These are phyloP conservation scores for Scyliorhinus canicula DNA, from an alignment of 2,797 vertebrate species.

Conservation along the genomic window DNA sequence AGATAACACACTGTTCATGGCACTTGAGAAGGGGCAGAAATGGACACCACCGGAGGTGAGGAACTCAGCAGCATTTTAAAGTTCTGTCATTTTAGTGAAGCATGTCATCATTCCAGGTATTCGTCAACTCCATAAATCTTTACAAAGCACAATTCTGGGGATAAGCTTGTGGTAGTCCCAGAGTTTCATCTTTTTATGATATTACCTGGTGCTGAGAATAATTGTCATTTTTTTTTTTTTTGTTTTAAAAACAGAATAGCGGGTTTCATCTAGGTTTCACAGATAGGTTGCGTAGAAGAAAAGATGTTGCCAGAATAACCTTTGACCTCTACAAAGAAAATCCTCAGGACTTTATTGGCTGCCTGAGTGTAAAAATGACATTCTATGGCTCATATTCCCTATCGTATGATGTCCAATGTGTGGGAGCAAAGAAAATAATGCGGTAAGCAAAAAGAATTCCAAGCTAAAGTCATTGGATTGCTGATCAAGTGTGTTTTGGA, in stretches of 20 bases:
- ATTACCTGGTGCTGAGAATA: neutral
- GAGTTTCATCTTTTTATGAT: neutral
- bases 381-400: constrained; percentile 80
- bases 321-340: constrained; percentile 86
- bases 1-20: constrained; percentile 73
- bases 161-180: neutral
- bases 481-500: neutral
- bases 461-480: neutral
- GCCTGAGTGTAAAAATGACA: constrained; percentile 77
- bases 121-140: no score
- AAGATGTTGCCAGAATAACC: constrained; percentile 77
- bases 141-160: neutral
- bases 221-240: constrained; percentile 14
- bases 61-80: neutral
- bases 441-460: constrained; percentile 65
- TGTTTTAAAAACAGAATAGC: constrained; percentile 47
- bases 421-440: constrained; percentile 70
- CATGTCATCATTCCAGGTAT: neutral
- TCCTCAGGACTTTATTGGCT: constrained; percentile 81
- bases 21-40: constrained; percentile 69
- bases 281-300: constrained; percentile 56
- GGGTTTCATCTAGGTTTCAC: constrained; percentile 51
- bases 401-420: constrained; percentile 81
- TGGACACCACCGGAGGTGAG: constrained; percentile 67
- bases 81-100: neutral